These are phyloP conservation scores for Pasiphila rectangulata DNA, from an alignment of 2,888 invertebrate genomes.

Conservation along the genomic window DNA sequence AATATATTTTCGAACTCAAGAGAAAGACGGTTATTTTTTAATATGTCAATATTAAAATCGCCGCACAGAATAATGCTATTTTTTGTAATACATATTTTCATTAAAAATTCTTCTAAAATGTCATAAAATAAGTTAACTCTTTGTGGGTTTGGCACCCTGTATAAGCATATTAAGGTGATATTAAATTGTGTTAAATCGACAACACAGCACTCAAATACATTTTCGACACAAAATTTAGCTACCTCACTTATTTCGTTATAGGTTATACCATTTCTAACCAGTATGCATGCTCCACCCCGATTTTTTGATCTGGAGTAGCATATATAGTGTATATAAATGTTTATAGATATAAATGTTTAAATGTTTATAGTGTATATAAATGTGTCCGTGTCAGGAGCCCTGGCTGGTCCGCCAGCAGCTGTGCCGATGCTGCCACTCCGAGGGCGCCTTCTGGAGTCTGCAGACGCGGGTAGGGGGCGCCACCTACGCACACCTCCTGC, in stretches of 20 bases:
- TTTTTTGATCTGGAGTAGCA: not conserved
- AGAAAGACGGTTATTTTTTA: not conserved
- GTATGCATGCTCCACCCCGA: not conserved
- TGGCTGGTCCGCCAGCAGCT: not conserved
- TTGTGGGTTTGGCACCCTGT: not conserved
- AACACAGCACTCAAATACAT: not conserved
- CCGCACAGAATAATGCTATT: not conserved
- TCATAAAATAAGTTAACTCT: not conserved
- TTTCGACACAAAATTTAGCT: not conserved
- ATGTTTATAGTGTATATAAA: too few species aligned
- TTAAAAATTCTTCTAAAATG: not conserved
- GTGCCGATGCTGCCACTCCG: not conserved
- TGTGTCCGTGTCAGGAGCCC: too few species aligned
- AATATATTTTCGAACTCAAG: not conserved
- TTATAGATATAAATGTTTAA: too few species aligned
- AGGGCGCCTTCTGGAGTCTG: not conserved
- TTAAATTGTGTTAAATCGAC: not conserved
- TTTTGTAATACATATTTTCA: not conserved
- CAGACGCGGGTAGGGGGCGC: not conserved
- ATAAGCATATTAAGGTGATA: not conserved
- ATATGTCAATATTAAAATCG: not conserved
- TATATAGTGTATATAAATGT: too few species aligned
- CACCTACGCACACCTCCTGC: not conserved
- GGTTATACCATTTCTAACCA: not conserved
- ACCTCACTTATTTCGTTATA: not conserved